These are phyloP conservation scores for Alouatta palliata DNA, from an alignment of 2,113 vertebrate genomes.

Conservation along the genomic window DNA sequence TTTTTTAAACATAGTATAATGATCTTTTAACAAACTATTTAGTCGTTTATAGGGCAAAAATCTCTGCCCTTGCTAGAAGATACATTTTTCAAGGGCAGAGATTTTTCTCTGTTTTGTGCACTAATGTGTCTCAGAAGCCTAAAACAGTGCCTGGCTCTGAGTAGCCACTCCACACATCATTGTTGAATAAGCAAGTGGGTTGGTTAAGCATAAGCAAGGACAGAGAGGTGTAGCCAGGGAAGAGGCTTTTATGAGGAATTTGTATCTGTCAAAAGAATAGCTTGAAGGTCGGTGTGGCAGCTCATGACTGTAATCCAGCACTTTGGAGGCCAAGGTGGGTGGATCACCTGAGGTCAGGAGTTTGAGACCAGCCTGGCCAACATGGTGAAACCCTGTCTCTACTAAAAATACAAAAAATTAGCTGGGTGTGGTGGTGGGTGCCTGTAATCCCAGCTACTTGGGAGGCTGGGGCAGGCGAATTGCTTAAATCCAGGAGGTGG, in stretches of 20 bases:
- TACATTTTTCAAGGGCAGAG: background rate
- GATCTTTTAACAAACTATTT: background rate
- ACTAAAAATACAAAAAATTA: too few species aligned
- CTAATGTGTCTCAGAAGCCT: background rate
- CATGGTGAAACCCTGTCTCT: too few species aligned
- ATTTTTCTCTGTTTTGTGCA: background rate
- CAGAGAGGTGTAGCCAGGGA: background rate
- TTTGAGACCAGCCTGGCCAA: too few species aligned
- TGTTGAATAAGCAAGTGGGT: background rate
- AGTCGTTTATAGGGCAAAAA: background rate
- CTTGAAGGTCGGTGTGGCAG: background rate
- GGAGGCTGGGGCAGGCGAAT: too few species aligned
- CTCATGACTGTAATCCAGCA: too few species aligned
- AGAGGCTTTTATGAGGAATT: background rate
- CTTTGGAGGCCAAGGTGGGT: too few species aligned
- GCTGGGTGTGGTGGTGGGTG: too few species aligned
- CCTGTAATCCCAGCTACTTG: too few species aligned
- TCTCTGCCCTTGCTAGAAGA: background rate
- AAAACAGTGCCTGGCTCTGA: background rate
- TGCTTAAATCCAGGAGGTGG: too few species aligned
- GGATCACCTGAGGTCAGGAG: too few species aligned
- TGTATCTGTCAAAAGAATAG: background rate
- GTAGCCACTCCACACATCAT: background rate
- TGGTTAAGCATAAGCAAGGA: background rate
- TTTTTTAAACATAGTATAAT: background rate